Percentiles rank a stretch among this genome's conserved stretches.
Conservation (phyloP, 2,888 invertebrate species). For the Dusona sp. region DNA sequence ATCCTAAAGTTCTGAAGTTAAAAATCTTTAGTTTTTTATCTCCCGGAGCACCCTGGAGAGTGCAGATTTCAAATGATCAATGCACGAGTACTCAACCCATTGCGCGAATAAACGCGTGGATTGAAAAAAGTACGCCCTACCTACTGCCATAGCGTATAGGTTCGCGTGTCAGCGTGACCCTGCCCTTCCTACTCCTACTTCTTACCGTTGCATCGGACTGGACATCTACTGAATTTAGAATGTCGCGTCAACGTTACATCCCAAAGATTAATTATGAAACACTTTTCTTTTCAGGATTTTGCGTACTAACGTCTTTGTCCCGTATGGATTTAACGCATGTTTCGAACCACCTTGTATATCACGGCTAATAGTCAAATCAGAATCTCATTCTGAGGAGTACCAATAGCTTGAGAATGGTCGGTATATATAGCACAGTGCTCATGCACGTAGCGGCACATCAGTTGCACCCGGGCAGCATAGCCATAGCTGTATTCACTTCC, state of each 20-base stretch:
- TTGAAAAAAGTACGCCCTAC: not conserved
- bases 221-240: not conserved
- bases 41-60: too few species aligned
- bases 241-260: not conserved
- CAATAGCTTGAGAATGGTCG: conserved; percentile 42
- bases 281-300: not conserved
- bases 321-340: not conserved
- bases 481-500: conserved; percentile 43
- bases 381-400: conserved; percentile 24
- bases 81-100: not conserved
- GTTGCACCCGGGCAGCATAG: conserved; percentile 12
- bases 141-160: not conserved
- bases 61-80: not conserved
- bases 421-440: not conserved
- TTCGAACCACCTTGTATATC: not conserved
- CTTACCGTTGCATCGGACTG: not conserved
- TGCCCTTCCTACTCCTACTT: not conserved
- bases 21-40: too few species aligned
- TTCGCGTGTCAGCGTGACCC: conserved; percentile 1
- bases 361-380: conserved; percentile 35
- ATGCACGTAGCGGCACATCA: conserved; percentile 7
- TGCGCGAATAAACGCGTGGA: not conserved
- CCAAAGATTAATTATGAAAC: not conserved
- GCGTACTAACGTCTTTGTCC: not conserved
- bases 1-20: too few species aligned